Evolutionary conservation across 2,113 vertebrate species (phyloP), one percentile per base, ranked within the genome.

Genomic region (Lycaon pictus): DNA sequence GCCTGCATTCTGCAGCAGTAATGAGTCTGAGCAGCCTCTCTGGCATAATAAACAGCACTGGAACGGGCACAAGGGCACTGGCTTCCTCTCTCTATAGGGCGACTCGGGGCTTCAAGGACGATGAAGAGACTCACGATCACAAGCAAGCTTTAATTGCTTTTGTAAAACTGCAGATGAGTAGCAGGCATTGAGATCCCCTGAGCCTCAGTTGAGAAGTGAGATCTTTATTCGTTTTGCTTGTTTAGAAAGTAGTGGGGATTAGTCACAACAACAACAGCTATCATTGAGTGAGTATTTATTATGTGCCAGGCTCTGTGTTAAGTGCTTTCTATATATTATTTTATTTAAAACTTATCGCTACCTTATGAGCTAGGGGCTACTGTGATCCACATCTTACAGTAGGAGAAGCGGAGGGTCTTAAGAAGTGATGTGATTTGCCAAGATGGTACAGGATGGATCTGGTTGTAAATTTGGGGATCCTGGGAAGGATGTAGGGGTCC

Each of bases 11-110:
- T 43, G 96, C 98, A 94, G 83, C 96, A 29, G 97, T 98, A 98
- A 99, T 98, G 99, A 98, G 98, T 92, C 98, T 85, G 84, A 98
- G 98, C 88, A 79, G 97, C 96, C 98, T 95, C 84, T 85, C 98
- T 82, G 97, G 98, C 98, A 98, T 98, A 98, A 96, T 96, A 98
- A 98, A 95, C 97, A 98, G 98, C 93, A 16, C 9, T 0, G 35
- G 97, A 89, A 95, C 62, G 79, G 90, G 82, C 80, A 63, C 98
- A 96, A 98, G 97, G 97, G 98, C 96, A 96, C 62, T 0, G 85
- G 3, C 96, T 97, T 97, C 95, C 71, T 5, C 32, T 91, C 48
- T 62, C 97, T 43, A 85, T 72, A 93, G 98, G 98, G 94, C 96
- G 97, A 93, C 89, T 92, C 95, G 76, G 95, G 95, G 95, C 97